phyloP scores from a whole-genome alignment of 1,140 invertebrate species.

The Drosophila littoralis region DNA sequence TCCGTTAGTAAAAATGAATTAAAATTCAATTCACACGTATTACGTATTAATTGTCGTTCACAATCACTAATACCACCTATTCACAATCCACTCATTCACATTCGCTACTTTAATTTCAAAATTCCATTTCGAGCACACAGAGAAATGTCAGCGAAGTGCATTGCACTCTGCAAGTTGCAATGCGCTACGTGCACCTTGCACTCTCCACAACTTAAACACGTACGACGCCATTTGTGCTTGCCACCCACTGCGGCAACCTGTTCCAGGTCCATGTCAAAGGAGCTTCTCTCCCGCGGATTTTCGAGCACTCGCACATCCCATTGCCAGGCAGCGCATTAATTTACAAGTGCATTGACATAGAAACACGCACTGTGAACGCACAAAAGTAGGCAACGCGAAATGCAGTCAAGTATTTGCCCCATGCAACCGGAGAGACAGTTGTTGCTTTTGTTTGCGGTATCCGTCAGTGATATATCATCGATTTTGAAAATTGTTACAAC shows the following conservation, averaged over 20 bases:
- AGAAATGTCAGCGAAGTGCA: constrained; percentile 67
- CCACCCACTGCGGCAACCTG: constrained; percentile 19
- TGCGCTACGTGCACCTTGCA: constrained; percentile 14
- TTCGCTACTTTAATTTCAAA: constrained; percentile 65
- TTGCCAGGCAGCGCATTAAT: constrained; percentile 49
- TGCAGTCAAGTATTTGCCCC: constrained; percentile 35
- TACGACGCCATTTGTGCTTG: constrained; percentile 46
- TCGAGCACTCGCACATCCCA: constrained; percentile 15
- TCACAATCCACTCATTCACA: constrained; percentile 22
- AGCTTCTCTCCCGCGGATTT: constrained; percentile 26
- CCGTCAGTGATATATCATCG: not conserved
- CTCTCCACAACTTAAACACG: constrained; percentile 69
- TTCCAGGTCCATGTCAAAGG: constrained; percentile 27
- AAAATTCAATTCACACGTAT: not conserved
- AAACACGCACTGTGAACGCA: constrained; percentile 61
- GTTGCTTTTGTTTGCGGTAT: constrained; percentile 7
- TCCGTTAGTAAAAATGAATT: too few relatives aligned
- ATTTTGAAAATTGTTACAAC: not conserved
- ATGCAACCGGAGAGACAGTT: constrained; percentile 5
- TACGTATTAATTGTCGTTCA: constrained; percentile 29
- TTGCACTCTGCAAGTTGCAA: constrained; percentile 49
- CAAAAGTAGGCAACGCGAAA: constrained; percentile 63
- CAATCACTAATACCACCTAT: not conserved
- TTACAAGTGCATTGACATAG: constrained; percentile 76
- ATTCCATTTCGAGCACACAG: constrained; percentile 48